Evolutionary conservation across 2,888 invertebrate species (phyloP).

Genomic region (Plemyria rubiginata): DNA sequence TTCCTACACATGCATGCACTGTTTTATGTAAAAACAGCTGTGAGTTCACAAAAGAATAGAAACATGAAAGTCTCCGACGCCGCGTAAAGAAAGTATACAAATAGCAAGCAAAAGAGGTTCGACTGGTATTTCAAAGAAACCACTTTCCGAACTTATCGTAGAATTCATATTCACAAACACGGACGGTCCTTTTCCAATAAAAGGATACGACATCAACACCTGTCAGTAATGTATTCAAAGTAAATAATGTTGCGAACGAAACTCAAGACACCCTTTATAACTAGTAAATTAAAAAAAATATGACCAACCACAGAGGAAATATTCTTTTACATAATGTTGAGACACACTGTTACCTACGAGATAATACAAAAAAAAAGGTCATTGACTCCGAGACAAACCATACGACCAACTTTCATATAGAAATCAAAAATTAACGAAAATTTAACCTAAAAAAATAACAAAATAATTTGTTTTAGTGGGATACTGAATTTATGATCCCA

Average conservation of each 20-base stretch:
- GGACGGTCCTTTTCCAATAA: conserved; percentile 60
- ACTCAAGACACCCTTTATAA: conserved; percentile 27
- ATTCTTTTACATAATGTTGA: too few relatives aligned
- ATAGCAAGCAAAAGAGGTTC: conserved; percentile 2
- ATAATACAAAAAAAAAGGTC: too few relatives aligned
- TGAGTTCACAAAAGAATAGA: not conserved
- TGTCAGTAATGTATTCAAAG: conserved; percentile 70
- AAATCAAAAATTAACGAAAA: too few relatives aligned
- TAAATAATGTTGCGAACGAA: conserved; percentile 61
- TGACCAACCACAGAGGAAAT: too few relatives aligned
- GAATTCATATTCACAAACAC: conserved; percentile 60
- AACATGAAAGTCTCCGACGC: not conserved
- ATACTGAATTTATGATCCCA: not conserved
- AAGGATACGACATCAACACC: conserved; percentile 64
- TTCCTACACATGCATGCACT: not conserved
- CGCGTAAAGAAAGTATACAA: conserved; percentile 1
- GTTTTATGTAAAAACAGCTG: not conserved
- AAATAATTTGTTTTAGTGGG: too few relatives aligned
- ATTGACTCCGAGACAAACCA: too few relatives aligned
- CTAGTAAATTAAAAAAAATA: too few relatives aligned
- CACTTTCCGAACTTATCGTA: conserved; percentile 49
- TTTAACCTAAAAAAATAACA: too few relatives aligned
- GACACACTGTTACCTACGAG: too few relatives aligned
- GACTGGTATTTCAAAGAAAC: conserved; percentile 18
- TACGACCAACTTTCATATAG: too few relatives aligned